Percentiles rank a stretch among this genome's conserved stretches.
phyloP scores from a whole-genome alignment of 2,113 vertebrate genomes.

The Psophia crepitans region DNA sequence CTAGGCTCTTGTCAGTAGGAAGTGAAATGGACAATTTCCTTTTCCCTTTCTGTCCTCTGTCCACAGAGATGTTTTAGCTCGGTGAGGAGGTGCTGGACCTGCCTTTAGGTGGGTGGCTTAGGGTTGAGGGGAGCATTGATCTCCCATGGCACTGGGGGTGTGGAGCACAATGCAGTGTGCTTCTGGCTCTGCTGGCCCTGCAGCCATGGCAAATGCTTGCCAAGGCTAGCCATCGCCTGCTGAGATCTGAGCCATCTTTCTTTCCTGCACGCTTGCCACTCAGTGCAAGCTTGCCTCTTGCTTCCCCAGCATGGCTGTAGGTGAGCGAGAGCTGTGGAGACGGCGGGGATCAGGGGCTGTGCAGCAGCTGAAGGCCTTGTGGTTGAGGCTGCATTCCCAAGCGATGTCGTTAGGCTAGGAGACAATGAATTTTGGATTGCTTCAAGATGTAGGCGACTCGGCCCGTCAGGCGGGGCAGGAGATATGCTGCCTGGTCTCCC shows the following conservation, averaged over 20 bases:
- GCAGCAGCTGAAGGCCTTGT: conserved; percentile 13
- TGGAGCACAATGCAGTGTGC: background rate
- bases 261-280: background rate
- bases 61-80: background rate
- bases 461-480: background rate
- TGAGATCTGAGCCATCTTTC: background rate
- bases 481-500: background rate
- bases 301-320: background rate
- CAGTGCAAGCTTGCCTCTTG: background rate
- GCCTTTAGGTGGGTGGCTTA: background rate
- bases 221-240: background rate
- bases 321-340: background rate
- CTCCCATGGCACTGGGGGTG: background rate
- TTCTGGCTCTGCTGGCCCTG: background rate
- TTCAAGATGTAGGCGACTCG: conserved; percentile 36
- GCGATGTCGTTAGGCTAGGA: conserved; percentile 26
- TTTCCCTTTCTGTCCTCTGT: background rate
- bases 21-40: background rate
- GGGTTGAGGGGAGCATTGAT: background rate
- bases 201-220: background rate
- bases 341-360: background rate
- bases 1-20: background rate
- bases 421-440: conserved; percentile 6
- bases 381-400: conserved; percentile 48
- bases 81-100: background rate